Conservation (phyloP, 2,113 vertebrate species). For the Macquaria ambigua region DNA sequence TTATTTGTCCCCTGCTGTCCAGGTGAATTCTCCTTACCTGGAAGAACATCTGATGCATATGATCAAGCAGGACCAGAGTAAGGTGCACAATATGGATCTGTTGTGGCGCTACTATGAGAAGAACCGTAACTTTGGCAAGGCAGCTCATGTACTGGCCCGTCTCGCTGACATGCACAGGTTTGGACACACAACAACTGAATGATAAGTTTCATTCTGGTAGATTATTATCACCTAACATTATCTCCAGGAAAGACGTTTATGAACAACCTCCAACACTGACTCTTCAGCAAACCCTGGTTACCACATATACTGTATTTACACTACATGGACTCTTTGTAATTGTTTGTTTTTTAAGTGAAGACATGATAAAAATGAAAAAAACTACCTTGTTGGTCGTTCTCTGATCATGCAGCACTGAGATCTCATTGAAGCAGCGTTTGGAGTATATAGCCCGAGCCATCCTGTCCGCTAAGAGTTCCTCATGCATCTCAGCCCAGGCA, state of each 20-base stretch:
- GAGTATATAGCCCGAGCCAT: conserved; percentile 97
- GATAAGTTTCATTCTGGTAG: neutral
- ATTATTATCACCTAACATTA: neutral
- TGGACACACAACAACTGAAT: neutral
- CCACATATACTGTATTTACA: neutral
- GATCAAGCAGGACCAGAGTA: conserved; percentile 96
- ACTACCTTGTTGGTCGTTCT: neutral
- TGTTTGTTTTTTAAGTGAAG: neutral
- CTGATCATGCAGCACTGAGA: conserved; percentile 89
- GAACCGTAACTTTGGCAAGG: conserved; percentile 94
- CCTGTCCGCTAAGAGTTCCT: conserved; percentile 97
- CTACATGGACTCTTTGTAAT: neutral
- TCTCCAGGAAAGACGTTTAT: neutral
- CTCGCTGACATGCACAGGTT: conserved; percentile 97
- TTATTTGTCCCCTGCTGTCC: conserved; percentile 15
- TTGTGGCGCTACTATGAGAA: conserved; percentile 98
- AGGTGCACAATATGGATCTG: conserved; percentile 97
- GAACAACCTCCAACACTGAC: neutral
- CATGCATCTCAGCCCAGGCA: conserved; percentile 90
- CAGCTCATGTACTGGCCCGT: conserved; percentile 93
- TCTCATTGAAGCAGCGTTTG: conserved; percentile 94
- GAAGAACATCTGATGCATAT: conserved; percentile 95
- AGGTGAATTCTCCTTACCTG: conserved; percentile 96
- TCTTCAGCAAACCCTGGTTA: neutral
- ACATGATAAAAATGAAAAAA: neutral